Base-by-base conservation (phyloP, 1,140 invertebrate species). In the Ceratosolen fusciceps region DNA sequence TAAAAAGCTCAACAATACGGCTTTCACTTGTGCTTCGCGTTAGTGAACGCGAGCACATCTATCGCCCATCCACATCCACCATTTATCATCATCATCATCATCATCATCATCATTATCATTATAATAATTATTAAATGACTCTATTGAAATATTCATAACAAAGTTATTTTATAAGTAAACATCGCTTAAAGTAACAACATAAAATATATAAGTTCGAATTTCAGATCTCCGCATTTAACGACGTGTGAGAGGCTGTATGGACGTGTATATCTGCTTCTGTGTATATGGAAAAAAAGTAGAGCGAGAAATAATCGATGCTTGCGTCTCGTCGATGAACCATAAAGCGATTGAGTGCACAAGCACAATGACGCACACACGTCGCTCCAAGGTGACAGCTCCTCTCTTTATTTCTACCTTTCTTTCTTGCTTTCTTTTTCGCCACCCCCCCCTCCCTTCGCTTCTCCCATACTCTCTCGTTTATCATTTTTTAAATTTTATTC, bases 301-400 rank as follows among this genome's bases (percentile, higher is more conserved):
- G 79, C 74, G 79, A 80, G 54, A 77, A 80, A 77, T 72, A 80
- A 80, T 74, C 79, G 74, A 80, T 80, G 79, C 74, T 68, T 74
- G 79, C 79, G 67, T 67, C 56, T 34, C 58, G 43, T 26, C 79
- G 58, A 76, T 80, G 79, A 77, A 81, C 74, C 75, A 49, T 81
- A 60, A 81, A 77, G 60, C 70, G 39, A 77, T 77, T 68, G 74
- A 81, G 80, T 74, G 60, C 71, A 77, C 80, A 52, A 54, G 74
- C 70, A 56, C 65, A 75, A 80, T 75, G 29, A 74, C 34, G 72
- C 73, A 60, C 49, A 67, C 74, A 26, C 31, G 43, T 74, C 12
- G 54, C 26, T 71, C 29, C 21, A 75, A 70, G 72, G 37, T 54
- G 76, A 39, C 26, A 26, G 12, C 37, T 26, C 52, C n/a, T 71